phyloP scores from a whole-genome alignment of 2,888 invertebrate genomes.

The Ganaspis brasiliensis region DNA sequence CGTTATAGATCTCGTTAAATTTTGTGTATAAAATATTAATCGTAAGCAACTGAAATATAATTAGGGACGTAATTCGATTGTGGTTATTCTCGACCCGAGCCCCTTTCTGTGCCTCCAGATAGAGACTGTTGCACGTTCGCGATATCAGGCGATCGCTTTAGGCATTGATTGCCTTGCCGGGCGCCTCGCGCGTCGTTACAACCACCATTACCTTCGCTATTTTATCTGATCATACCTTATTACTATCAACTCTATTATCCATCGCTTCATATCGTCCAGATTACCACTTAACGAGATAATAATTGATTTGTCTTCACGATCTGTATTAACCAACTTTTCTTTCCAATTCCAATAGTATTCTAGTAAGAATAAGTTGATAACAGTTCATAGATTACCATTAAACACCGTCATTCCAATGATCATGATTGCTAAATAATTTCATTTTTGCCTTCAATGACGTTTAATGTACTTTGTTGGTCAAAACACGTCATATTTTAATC shows the following conservation, averaged over 20 bases:
- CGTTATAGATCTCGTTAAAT: no score
- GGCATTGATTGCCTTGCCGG: constrained; percentile 60
- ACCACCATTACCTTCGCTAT: constrained; percentile 57
- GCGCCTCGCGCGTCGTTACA: constrained; percentile 56
- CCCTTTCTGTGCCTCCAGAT: constrained; percentile 41
- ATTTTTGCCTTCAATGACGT: no score
- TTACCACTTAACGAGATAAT: constrained; percentile 61
- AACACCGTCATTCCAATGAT: no score
- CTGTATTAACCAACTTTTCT: constrained; percentile 42
- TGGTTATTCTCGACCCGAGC: constrained; percentile 52
- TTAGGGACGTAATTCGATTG: constrained; percentile 50
- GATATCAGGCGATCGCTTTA: constrained; percentile 57
- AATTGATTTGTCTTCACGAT: constrained; percentile 59
- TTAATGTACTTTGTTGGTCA: no score
- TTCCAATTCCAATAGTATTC: not conserved
- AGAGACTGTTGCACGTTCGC: constrained; percentile 59
- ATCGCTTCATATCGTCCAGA: constrained; percentile 60
- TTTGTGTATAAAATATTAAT: constrained; percentile 38
- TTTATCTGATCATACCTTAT: constrained; percentile 61
- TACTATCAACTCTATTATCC: constrained; percentile 61
- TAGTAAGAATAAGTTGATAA: no score
- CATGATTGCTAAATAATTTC: no score
- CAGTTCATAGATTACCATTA: no score
- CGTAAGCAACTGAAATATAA: constrained; percentile 17
- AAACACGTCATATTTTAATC: no score